A percentile compares a stretch with the other conserved stretches of the same genome.
Evolutionary conservation across 2,888 invertebrate genomes (phyloP).

Genomic region (Eupithecia vulgata): DNA sequence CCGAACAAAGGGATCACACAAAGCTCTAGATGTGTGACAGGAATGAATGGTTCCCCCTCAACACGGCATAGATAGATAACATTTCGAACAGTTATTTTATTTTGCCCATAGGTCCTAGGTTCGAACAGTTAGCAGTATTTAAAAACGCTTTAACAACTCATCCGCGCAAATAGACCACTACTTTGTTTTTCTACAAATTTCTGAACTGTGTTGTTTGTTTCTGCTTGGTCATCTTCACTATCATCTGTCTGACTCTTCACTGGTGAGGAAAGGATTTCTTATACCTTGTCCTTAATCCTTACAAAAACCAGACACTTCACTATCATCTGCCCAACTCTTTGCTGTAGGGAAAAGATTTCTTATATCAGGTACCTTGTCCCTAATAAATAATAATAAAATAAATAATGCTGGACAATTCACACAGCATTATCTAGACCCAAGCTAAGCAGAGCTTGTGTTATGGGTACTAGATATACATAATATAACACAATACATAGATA

Average conservation of each 20-base stretch:
- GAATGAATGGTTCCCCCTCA: constrained; percentile 63
- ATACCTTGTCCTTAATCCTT: neutral
- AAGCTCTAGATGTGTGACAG: constrained; percentile 50
- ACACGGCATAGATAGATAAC: constrained; percentile 23
- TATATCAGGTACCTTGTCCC: too few species aligned
- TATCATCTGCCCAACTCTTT: too few species aligned
- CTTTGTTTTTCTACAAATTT: neutral
- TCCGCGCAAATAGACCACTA: neutral
- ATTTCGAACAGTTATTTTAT: neutral
- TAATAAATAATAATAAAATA: too few species aligned
- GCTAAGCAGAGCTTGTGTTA: too few species aligned
- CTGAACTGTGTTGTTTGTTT: neutral
- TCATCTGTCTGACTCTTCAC: neutral
- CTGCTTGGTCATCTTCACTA: neutral
- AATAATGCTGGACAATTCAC: too few species aligned
- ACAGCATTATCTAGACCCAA: too few species aligned
- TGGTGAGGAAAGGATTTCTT: neutral
- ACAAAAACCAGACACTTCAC: neutral
- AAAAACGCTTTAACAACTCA: neutral
- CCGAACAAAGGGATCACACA: constrained; percentile 43
- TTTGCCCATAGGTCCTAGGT: neutral
- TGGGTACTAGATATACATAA: too few species aligned
- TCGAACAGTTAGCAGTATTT: neutral
- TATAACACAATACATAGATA: too few species aligned
- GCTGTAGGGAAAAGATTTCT: too few species aligned